These are phyloP conservation scores for Anser brachyrhynchus DNA, from an alignment of 2,113 vertebrate species.

Conservation along the genomic window DNA sequence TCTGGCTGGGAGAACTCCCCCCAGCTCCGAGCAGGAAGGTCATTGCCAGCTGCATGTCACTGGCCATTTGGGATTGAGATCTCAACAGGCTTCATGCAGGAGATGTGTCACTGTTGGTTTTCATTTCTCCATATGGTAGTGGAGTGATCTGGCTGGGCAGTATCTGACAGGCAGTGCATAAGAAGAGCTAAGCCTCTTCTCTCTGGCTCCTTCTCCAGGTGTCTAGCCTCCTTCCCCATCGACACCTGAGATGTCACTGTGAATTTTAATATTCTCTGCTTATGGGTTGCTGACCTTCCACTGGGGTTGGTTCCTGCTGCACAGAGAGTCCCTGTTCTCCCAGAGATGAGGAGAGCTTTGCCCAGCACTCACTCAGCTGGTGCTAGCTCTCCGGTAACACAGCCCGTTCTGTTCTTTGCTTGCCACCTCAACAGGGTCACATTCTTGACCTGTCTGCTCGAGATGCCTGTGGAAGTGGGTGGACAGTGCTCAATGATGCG, in stretches of 20 bases:
- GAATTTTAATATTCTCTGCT: neutral
- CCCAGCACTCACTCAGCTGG: neutral
- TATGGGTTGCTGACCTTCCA: accelerated
- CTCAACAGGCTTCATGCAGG: neutral
- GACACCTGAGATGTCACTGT: too few relatives aligned
- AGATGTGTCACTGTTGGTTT: neutral
- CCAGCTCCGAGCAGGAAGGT: neutral
- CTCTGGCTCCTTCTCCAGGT: neutral
- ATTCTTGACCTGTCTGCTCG: neutral
- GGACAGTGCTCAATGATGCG: accelerated
- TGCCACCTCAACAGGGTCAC: neutral
- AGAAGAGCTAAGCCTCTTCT: neutral
- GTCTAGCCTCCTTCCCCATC: too few relatives aligned
- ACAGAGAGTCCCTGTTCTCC: neutral
- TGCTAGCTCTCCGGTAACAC: neutral
- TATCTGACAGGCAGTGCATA: neutral
- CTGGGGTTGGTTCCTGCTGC: neutral
- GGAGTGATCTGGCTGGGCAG: neutral
- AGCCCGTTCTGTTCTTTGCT: neutral
- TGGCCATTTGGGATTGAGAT: neutral
- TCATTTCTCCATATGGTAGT: accelerated
- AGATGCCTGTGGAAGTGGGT: too few relatives aligned
- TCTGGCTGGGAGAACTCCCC: neutral
- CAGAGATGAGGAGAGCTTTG: neutral
- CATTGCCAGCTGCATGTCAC: neutral